These are phyloP conservation scores for Hypselothyrea guttata DNA, from an alignment of 2,888 invertebrate genomes.

Conservation along the genomic window DNA sequence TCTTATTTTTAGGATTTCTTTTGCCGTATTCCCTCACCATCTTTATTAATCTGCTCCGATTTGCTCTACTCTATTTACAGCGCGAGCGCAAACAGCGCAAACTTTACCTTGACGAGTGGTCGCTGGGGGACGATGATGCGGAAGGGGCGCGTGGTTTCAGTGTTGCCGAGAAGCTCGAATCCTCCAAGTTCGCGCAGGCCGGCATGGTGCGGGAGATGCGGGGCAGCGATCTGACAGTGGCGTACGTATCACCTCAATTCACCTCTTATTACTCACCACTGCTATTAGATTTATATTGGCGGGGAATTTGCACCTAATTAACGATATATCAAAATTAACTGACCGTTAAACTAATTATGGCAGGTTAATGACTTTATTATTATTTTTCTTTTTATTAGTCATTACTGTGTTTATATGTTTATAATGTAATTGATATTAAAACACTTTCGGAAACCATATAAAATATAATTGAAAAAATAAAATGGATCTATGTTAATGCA, in stretches of 20 bases:
- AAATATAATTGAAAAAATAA: too few relatives aligned
- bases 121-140: constrained; percentile 90
- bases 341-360: too few relatives aligned
- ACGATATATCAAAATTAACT: too few relatives aligned
- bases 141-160: constrained; percentile 94
- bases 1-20: too few relatives aligned
- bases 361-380: too few relatives aligned
- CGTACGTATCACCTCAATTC: constrained; percentile 83
- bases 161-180: constrained; percentile 94
- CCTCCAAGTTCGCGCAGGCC: constrained; percentile 88
- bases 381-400: too few relatives aligned
- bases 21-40: constrained; percentile 19
- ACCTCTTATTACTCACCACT: too few relatives aligned
- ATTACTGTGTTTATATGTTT: too few relatives aligned
- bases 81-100: constrained; percentile 95
- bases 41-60: neutral
- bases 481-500: too few relatives aligned
- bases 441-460: too few relatives aligned
- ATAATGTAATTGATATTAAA: too few relatives aligned
- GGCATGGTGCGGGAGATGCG: constrained; percentile 94
- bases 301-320: too few relatives aligned
- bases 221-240: constrained; percentile 89
- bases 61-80: constrained; percentile 82
- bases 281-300: neutral
- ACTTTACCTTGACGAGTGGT: constrained; percentile 96